Evolutionary conservation across 2,888 invertebrate genomes (phyloP), one percentile per base, ranked within the genome.

Genomic region (Drosophila subquinaria): DNA sequence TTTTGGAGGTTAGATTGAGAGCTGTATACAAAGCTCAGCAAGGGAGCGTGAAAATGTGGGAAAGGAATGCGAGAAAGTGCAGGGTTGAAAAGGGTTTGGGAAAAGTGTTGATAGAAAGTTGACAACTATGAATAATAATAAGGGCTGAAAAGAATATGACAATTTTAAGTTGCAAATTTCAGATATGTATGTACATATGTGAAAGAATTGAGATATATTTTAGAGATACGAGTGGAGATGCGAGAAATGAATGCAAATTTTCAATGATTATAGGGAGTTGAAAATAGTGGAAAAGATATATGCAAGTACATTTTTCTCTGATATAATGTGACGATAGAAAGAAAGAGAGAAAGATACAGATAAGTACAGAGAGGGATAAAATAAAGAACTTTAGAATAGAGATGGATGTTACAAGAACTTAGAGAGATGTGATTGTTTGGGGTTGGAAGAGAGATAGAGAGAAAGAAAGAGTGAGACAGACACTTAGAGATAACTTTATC

Each of bases 41-140:
- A 33, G 30, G 10, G 15, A 53, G 30, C 30, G 53, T 40, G 11
- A 20, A 35, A 51, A 3, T 15, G 23, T 38, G 1, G 4, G 36
- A 36, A 15, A 27, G 20, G 15, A 15, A 27, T 56, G 43, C n/a
- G 4, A 11, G 23, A 47, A 57, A 36, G 55, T 42, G 42, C 47
- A 57, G 57, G 57, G 57, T 47, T 57, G 47, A 27, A 47, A 17
- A 36, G 35, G 11, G 23, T 13, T 27, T 27, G 35, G n/a, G 8
- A n/a, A 42, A 33, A 33, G 56, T 33, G 35, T 35, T 20, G 56
- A 35, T 36, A 15, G 23, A 45, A 47, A 57, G 23, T 36, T 57
- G 23, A 36, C 20, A 8, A n/a, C 45, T 45, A n/a, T 45, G 15
- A 48, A 30, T 30, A 20, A 48, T 9, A 15, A 15, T 30, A 33